These are phyloP conservation scores for Fopius arisanus DNA, from an alignment of 1,140 invertebrate species.

Conservation along the genomic window DNA sequence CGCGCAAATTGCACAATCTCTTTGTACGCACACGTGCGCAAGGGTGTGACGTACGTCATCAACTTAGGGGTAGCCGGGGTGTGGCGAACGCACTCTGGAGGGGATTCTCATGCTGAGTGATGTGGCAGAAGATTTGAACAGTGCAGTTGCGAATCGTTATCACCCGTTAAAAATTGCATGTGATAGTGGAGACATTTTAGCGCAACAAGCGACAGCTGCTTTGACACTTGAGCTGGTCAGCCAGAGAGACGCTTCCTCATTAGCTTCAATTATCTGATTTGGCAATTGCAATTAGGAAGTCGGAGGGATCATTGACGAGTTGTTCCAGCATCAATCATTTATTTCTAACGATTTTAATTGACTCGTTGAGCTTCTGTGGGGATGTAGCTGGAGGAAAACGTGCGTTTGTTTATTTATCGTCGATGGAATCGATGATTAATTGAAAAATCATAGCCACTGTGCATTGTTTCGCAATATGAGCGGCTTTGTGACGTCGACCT, in stretches of 20 bases:
- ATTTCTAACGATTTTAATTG: too few species aligned
- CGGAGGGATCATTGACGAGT: too few species aligned
- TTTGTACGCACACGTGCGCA: constrained; percentile 7
- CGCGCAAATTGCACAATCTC: neutral
- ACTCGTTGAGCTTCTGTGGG: too few species aligned
- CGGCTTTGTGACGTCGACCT: neutral
- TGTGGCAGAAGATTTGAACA: neutral
- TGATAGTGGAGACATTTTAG: neutral
- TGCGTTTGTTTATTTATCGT: neutral
- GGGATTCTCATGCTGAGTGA: neutral
- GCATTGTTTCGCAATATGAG: neutral
- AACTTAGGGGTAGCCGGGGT: neutral
- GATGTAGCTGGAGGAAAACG: neutral
- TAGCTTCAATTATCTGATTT: neutral
- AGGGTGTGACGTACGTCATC: neutral
- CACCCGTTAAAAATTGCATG: neutral
- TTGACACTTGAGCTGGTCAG: neutral
- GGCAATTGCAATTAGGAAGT: neutral
- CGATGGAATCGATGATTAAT: neutral
- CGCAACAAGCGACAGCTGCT: neutral
- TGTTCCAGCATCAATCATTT: too few species aligned
- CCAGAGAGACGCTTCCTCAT: neutral
- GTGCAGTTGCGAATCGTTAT: neutral
- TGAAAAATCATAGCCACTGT: too few species aligned
- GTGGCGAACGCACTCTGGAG: constrained; percentile 7